Evolutionary conservation across 30 jellyfish, hydroid and myxozoan species (phyloP).

Genomic region (Aurelia sp.): DNA sequence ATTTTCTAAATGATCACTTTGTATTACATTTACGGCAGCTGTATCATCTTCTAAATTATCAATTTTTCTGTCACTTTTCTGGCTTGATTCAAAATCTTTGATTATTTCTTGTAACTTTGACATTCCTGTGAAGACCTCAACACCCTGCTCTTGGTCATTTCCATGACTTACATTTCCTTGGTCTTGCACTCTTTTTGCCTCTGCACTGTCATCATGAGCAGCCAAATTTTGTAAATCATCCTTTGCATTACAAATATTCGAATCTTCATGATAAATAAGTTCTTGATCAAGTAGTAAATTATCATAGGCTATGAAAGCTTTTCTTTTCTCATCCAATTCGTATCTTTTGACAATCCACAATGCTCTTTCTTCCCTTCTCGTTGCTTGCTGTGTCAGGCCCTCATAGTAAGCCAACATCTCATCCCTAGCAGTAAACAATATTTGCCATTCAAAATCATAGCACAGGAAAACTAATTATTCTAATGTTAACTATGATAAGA

Average conservation of each 20-base stretch:
- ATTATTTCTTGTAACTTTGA: conserved; percentile 13
- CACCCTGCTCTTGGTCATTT: not conserved
- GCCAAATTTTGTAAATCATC: not conserved
- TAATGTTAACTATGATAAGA: too few relatives aligned
- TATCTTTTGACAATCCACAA: conserved; percentile 79
- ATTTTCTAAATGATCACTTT: not conserved
- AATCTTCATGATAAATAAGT: not conserved
- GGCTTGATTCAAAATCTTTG: conserved; percentile 7
- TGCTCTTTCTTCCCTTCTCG: conserved; percentile 80
- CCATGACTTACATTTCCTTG: not conserved
- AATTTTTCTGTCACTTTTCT: not conserved
- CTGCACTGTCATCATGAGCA: not conserved
- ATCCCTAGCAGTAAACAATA: conserved; percentile 44
- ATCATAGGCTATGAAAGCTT: conserved; percentile 41
- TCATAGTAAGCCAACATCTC: conserved; percentile 72
- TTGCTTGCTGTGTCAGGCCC: conserved; percentile 66
- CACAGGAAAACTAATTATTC: too few relatives aligned
- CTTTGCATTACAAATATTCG: not conserved
- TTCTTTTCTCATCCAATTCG: conserved; percentile 74
- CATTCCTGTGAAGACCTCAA: not conserved
- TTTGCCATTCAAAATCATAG: too few relatives aligned
- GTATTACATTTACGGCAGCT: not conserved
- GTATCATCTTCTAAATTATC: not conserved
- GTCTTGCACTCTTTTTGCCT: not conserved
- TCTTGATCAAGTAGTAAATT: conserved; percentile 18